Conservation (phyloP, 2,797 vertebrate genomes). For the Dipus sagitta region DNA sequence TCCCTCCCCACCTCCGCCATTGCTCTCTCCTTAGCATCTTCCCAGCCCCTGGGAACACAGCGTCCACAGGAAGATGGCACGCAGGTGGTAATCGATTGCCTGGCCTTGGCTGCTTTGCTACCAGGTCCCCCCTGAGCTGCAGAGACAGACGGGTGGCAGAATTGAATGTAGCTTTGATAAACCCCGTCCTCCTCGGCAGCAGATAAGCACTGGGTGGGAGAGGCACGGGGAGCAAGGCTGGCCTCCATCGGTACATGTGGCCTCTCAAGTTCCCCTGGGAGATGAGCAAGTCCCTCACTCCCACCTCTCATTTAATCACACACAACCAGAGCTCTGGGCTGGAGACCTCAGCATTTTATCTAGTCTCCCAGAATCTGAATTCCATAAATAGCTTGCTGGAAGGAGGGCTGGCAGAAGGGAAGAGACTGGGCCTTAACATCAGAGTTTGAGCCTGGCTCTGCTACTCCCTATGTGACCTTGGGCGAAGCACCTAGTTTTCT, state of each 20-base stretch:
- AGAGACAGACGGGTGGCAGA: slow-evolving; percentile 83
- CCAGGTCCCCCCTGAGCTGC: slow-evolving; percentile 79
- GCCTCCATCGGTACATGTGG: not conserved
- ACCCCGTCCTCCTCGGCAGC: slow-evolving; percentile 82
- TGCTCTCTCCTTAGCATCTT: accelerated
- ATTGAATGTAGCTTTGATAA: slow-evolving; percentile 87
- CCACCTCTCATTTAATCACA: slow-evolving; percentile 43
- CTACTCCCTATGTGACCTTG: not conserved
- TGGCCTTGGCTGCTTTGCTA: slow-evolving; percentile 83
- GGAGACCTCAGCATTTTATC: not conserved
- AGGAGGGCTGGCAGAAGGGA: not conserved
- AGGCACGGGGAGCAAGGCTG: not conserved
- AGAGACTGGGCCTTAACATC: not conserved
- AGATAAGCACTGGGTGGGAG: slow-evolving; percentile 61
- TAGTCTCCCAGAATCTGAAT: slow-evolving; percentile 39
- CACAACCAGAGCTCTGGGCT: slow-evolving; percentile 34
- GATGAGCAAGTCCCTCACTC: not conserved
- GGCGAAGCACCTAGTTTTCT: not conserved
- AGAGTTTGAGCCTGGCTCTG: not conserved
- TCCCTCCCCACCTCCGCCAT: not conserved
- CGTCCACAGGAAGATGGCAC: not conserved
- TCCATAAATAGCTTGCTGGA: slow-evolving; percentile 46
- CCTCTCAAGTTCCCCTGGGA: not conserved
- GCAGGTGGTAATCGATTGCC: slow-evolving; percentile 81
- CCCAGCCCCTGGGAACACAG: not conserved